Evolutionary conservation across 2,888 invertebrate genomes (phyloP), one percentile per base, ranked within the genome.

Genomic region (Scelioninae gen. 1): DNA sequence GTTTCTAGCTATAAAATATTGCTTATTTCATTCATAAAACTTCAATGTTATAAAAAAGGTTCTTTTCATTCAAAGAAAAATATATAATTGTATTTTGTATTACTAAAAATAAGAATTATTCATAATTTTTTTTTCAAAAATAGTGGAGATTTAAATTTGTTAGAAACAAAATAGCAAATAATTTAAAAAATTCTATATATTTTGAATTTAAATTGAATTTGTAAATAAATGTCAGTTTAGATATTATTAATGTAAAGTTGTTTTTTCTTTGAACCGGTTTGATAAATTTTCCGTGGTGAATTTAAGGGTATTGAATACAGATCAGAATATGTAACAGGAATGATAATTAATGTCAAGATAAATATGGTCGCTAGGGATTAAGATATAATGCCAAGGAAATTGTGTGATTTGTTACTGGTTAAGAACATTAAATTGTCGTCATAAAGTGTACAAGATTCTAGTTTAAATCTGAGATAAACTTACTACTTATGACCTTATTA

Each of bases 401-500:
- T 65, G 51, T 51, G 51, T 51, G 31, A 40, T 65, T 51, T 51
- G 51, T 51, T 40, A 65, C 38, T 9, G 29, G 40, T 65, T 40
- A 51, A 51, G 65, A 40, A 51, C 16, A 40, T 51, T 65, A 65
- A 38, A 65, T 51, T 51, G 38, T 65, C 51, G 38, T 65, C 51
- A 13, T 65, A 65, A 65, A 65, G 65, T 29, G 40, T 38, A 9
- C 40, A 38, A 38, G 51, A 51, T 16, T 65, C 65, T 40, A 51
- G 15, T 51, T 51, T 51, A 65, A 51, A 65, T n/a, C 65, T 23
- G 40, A 51, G 13, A 40, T 65, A 65, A 65, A 66, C 31, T 66
- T 13, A 29, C 66, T 65, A 53, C 40, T 66, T 63, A 49, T 43
- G 15, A 29, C 40, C 53, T 66, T 66, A 53, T 66, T 53, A 66